Percentiles rank a stretch among this genome's conserved stretches.
phyloP scores from a whole-genome alignment of 2,888 invertebrate genomes.

The Volucella inflata region DNA sequence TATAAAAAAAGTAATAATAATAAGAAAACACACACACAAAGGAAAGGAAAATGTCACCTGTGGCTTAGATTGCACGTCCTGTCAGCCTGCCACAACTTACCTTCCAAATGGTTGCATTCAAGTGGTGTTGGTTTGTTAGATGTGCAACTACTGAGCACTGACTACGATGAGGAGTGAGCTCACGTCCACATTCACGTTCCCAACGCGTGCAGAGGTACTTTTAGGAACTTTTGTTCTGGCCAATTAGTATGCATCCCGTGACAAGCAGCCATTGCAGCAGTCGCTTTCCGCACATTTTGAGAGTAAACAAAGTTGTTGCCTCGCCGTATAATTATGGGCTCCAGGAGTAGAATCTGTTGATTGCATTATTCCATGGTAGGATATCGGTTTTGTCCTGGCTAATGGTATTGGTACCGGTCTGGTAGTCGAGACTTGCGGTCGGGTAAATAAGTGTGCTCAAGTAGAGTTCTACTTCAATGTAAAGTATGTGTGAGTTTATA shows the following conservation, averaged over 20 bases:
- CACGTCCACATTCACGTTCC: slow-evolving; percentile 23
- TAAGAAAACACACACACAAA: slow-evolving; percentile 26
- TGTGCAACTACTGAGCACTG: not conserved
- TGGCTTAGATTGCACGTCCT: slow-evolving; percentile 44
- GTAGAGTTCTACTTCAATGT: slow-evolving; percentile 23
- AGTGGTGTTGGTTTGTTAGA: too few species aligned
- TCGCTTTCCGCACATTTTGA: slow-evolving; percentile 69
- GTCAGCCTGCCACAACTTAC: slow-evolving; percentile 11
- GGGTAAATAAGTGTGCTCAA: slow-evolving; percentile 34
- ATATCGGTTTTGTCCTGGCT: slow-evolving; percentile 50
- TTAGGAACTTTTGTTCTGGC: slow-evolving; percentile 74
- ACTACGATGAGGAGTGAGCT: not conserved
- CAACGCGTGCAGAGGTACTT: slow-evolving; percentile 65
- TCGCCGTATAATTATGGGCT: slow-evolving; percentile 65
- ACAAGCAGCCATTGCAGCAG: slow-evolving; percentile 69
- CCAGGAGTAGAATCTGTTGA: slow-evolving; percentile 59
- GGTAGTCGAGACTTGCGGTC: not conserved
- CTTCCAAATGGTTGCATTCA: too few species aligned
- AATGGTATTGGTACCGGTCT: not conserved
- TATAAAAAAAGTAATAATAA: too few species aligned
- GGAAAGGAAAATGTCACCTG: slow-evolving; percentile 61
- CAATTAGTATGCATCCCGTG: slow-evolving; percentile 77
- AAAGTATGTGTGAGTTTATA: slow-evolving; percentile 11
- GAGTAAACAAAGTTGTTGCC: slow-evolving; percentile 75
- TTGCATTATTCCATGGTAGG: slow-evolving; percentile 67